phyloP scores from a whole-genome alignment of 2,797 vertebrate species.

The Petrocephalus sullivani region DNA sequence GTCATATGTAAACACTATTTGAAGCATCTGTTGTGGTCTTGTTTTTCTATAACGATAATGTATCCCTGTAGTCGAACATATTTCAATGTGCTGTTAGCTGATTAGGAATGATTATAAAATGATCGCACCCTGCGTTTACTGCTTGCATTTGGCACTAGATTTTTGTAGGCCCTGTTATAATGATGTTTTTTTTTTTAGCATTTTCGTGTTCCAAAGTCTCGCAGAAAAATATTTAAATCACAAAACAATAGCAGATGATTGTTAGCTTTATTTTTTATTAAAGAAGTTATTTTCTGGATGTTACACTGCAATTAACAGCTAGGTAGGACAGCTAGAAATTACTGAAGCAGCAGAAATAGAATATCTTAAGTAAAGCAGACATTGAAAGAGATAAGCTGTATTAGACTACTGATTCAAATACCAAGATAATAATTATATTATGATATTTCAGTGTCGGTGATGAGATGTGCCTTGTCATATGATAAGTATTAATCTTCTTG shows the following conservation, averaged over 20 bases:
- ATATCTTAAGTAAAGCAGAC: neutral
- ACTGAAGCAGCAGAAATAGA: neutral
- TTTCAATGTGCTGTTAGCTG: neutral
- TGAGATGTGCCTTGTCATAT: neutral
- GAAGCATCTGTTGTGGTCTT: neutral
- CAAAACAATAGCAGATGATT: neutral
- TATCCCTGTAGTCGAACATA: neutral
- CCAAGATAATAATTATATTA: conserved; percentile 3
- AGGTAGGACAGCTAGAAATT: neutral
- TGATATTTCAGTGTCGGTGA: conserved; percentile 9
- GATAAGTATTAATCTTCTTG: neutral
- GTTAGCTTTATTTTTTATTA: neutral
- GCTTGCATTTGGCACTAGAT: neutral
- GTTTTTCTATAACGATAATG: neutral
- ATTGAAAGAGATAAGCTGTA: neutral
- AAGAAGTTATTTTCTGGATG: neutral
- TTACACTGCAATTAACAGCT: neutral
- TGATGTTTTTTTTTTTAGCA: neutral
- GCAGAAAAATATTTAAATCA: neutral
- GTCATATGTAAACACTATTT: neutral
- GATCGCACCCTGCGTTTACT: neutral
- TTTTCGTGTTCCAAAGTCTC: neutral
- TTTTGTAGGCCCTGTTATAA: neutral
- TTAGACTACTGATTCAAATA: neutral
- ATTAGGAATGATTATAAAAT: neutral